Base-by-base conservation (phyloP, 2,113 vertebrate species). In the Oncorhynchus kisutch region DNA sequence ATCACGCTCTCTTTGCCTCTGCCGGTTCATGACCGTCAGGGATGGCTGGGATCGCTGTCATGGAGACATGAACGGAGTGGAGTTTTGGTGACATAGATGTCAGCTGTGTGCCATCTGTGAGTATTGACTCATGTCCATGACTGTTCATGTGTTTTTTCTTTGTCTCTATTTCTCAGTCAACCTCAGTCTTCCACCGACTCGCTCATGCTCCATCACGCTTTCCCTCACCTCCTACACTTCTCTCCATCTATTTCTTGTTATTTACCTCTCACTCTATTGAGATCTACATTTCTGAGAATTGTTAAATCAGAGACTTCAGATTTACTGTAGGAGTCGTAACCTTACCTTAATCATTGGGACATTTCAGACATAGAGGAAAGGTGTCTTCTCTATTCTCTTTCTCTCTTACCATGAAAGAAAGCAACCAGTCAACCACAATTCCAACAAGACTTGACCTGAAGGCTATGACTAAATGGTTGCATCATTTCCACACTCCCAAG, bases 31-130 rank as follows among this genome's bases (percentile, higher is more conserved):
- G 64, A 29, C 75, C 78, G 49, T 71, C 18, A 9, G 16, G 64
- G 12, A 0, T 62, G 39, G 72, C 72, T 29, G 25, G 3, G 20
- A 9, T 65, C 48, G 87, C 88, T 86, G 84, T 77, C 87, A 89
- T 84, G 78, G 88, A 77, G 59, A 88, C 84, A 74, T 16, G 24
- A 70, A 77, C 71, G 25, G 45, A 3, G 51, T 14, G 18, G 48
- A 1, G 57, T 78, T 70, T 39, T 13, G 39, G 64, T 70, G 85
- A 88, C 88, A 83, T 80, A 67, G 72, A 71, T 49, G 78, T 67
- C 59, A 48, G 82, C 73, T 70, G 79, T 74, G 76, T 57, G 71
- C 39, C 39, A 9, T 45, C 39, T 45, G 75, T 45, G 75, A 73
- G 79, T 70, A 86, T 80, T 1, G 80, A 81, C 80, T 87, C 25